These are phyloP conservation scores for Steinernema hermaphroditum DNA, from an alignment of 2,888 invertebrate species.

Conservation along the genomic window DNA sequence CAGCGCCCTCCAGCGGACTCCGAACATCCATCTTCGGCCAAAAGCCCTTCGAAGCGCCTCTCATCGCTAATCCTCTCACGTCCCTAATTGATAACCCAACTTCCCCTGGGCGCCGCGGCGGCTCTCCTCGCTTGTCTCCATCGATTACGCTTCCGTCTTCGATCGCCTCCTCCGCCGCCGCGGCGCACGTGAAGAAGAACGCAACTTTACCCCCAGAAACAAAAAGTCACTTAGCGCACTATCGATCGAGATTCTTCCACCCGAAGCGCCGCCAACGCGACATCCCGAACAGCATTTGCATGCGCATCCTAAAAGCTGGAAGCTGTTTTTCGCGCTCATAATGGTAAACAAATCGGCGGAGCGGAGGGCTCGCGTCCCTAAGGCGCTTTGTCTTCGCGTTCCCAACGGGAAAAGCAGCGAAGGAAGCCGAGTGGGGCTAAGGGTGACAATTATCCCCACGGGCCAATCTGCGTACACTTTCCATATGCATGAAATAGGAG, in stretches of 20 bases:
- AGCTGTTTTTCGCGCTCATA: neutral
- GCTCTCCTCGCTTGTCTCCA: constrained; percentile 18
- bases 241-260: neutral
- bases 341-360: neutral
- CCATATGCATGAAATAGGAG: constrained; percentile 22
- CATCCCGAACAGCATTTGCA: neutral
- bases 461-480: constrained; percentile 22
- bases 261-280: neutral
- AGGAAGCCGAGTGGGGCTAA: neutral
- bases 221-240: constrained; percentile 28
- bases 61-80: constrained; percentile 27
- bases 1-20: too few relatives aligned
- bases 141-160: constrained; percentile 23
- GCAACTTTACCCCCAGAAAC: constrained; percentile 26
- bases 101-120: neutral
- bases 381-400: neutral
- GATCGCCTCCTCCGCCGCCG: neutral
- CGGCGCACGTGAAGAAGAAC: neutral
- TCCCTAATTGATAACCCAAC: constrained; percentile 26
- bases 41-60: neutral
- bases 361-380: neutral
- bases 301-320: constrained; percentile 2
- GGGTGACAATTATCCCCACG: constrained; percentile 30
- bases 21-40: too few relatives aligned
- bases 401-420: neutral